These are phyloP conservation scores for Probaryconus sp. DNA, from an alignment of 1,140 invertebrate genomes.

Conservation along the genomic window DNA sequence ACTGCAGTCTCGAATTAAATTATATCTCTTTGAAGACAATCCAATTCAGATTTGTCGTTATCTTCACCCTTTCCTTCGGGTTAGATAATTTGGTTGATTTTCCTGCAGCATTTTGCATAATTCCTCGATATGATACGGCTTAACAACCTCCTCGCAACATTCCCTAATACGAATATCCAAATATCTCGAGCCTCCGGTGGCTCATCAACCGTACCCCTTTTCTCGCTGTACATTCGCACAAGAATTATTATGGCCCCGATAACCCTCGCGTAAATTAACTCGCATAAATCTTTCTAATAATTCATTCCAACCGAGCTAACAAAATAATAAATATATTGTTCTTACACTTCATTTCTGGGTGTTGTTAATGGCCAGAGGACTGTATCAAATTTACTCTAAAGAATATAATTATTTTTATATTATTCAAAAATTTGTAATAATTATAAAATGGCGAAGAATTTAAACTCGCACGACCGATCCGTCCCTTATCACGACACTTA, in stretches of 20 bases:
- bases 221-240: conserved; percentile 31
- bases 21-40: conserved; percentile 17
- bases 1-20: conserved; percentile 7
- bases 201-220: conserved; percentile 63
- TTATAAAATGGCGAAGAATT: too few relatives aligned
- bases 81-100: conserved; percentile 32
- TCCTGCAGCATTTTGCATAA: conserved; percentile 54
- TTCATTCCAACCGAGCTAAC: conserved; percentile 22
- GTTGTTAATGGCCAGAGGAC: too few relatives aligned
- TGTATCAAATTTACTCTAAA: neutral
- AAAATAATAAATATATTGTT: conserved; percentile 31
- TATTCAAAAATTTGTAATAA: too few relatives aligned
- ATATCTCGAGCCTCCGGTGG: conserved; percentile 38
- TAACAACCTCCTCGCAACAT: conserved; percentile 14
- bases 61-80: conserved; percentile 2
- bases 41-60: conserved; percentile 49
- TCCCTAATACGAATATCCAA: conserved; percentile 1
- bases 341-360: conserved; percentile 15
- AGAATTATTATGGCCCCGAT: conserved; percentile 38
- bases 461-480: too few relatives aligned
- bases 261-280: conserved; percentile 50
- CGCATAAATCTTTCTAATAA: conserved; percentile 45
- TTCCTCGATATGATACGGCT: conserved; percentile 57
- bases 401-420: too few relatives aligned
- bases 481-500: too few relatives aligned